Conservation (phyloP, 2,888 invertebrate species). For the Phalera bucephala region DNA sequence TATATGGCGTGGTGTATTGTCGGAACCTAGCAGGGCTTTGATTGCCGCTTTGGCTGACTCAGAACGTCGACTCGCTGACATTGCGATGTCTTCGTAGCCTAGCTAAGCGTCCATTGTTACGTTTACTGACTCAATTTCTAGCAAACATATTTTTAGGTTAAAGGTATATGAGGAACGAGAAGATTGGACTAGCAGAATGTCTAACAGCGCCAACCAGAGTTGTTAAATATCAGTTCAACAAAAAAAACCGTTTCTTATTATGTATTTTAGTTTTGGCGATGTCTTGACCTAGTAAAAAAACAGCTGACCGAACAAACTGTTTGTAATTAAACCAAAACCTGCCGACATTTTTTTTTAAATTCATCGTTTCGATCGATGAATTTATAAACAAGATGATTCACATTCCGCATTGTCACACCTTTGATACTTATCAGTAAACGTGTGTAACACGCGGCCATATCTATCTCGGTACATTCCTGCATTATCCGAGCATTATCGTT, state of each 20-base stretch:
- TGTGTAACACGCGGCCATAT: not conserved
- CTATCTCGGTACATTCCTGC: not conserved
- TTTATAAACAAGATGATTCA: not conserved
- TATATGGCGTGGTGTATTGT: slow-evolving; percentile 25
- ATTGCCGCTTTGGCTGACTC: slow-evolving; percentile 20
- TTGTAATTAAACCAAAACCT: not conserved
- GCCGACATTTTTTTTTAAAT: too few relatives aligned
- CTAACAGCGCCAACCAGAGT: too few relatives aligned
- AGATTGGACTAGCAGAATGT: too few relatives aligned
- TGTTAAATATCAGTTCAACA: too few relatives aligned
- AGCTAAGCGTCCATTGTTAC: slow-evolving; percentile 25
- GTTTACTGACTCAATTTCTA: slow-evolving; percentile 12
- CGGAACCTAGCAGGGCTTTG: slow-evolving; percentile 16
- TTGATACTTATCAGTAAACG: not conserved
- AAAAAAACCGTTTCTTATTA: too few relatives aligned
- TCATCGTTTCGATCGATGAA: too few relatives aligned
- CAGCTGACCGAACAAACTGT: not conserved
- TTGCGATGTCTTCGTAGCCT: slow-evolving; percentile 20
- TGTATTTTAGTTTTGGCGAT: not conserved
- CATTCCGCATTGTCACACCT: not conserved
- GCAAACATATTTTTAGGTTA: slow-evolving; percentile 4
- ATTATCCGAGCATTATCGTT: not conserved
- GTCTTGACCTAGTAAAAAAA: not conserved
- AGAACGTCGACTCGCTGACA: slow-evolving; percentile 4
- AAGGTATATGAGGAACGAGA: too few relatives aligned